Evolutionary conservation across 2,113 vertebrate genomes (phyloP).

Genomic region (Meriones unguiculatus): DNA sequence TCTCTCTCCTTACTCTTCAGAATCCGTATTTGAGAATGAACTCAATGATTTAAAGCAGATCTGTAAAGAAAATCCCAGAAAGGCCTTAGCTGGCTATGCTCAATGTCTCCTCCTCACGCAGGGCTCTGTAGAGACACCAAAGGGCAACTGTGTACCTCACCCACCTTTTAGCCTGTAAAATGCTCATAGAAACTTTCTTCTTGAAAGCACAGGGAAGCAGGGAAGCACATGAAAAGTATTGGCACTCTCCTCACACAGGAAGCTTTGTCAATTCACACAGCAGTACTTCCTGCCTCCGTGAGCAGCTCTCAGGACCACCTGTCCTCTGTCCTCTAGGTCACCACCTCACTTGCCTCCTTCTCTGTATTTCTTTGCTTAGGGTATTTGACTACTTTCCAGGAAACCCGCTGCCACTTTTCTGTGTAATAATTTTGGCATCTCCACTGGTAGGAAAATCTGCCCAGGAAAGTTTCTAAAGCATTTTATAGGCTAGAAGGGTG

Average conservation of each 20-base stretch:
- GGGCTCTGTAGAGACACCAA: background rate
- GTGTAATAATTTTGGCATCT: background rate
- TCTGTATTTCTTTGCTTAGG: slow-evolving; percentile 51
- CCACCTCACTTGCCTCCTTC: slow-evolving; percentile 5
- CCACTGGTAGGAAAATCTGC: slow-evolving; percentile 8
- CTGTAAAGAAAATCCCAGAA: background rate
- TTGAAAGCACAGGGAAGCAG: background rate
- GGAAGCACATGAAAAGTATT: background rate
- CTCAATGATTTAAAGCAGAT: background rate
- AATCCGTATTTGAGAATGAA: background rate
- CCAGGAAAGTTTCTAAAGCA: background rate
- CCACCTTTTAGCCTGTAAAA: slow-evolving; percentile 42
- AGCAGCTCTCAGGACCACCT: background rate
- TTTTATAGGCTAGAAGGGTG: too few relatives aligned
- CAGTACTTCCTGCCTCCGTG: background rate
- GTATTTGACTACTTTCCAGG: background rate
- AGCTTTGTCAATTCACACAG: background rate
- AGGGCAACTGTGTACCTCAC: background rate
- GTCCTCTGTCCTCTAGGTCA: slow-evolving; percentile 22
- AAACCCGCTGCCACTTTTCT: background rate
- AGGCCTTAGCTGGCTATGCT: background rate
- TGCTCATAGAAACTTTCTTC: slow-evolving; percentile 20
- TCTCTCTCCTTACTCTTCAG: too few relatives aligned
- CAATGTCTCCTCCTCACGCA: background rate
- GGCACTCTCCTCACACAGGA: background rate